Conservation (phyloP, 1,140 invertebrate species). For the Ephestia elutella region DNA sequence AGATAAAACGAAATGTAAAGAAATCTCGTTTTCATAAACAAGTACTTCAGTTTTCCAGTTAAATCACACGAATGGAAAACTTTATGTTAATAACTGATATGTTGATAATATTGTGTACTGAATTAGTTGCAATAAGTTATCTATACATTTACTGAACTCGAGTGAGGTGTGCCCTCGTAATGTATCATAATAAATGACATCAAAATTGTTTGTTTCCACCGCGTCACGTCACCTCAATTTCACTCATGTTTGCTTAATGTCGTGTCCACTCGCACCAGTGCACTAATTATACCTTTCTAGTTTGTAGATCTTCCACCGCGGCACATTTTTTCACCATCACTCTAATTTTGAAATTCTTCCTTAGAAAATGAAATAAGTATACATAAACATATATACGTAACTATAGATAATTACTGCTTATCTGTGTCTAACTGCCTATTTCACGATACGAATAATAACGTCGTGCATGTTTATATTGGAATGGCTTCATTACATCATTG, state of each 20-base stretch:
- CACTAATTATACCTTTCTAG: background rate
- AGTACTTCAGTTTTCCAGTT: no score
- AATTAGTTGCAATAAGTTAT: no score
- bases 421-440: conserved; percentile 54
- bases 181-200: no score
- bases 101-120: no score
- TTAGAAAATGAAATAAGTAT: background rate
- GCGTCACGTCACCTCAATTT: background rate
- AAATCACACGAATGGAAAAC: no score
- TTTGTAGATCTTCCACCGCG: background rate
- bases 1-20: no score
- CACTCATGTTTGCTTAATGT: background rate
- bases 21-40: no score
- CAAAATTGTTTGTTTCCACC: background rate
- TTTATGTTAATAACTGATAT: no score
- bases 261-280: background rate
- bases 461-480: conserved; percentile 69
- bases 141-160: no score
- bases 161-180: no score
- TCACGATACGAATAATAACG: conserved; percentile 46
- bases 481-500: conserved; percentile 74
- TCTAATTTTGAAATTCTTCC: background rate
- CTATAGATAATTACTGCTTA: conserved; percentile 35
- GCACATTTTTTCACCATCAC: background rate
- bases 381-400: conserved; percentile 16